Base-by-base conservation (phyloP, 1,140 invertebrate species). In the Neodiprion virginianus region DNA sequence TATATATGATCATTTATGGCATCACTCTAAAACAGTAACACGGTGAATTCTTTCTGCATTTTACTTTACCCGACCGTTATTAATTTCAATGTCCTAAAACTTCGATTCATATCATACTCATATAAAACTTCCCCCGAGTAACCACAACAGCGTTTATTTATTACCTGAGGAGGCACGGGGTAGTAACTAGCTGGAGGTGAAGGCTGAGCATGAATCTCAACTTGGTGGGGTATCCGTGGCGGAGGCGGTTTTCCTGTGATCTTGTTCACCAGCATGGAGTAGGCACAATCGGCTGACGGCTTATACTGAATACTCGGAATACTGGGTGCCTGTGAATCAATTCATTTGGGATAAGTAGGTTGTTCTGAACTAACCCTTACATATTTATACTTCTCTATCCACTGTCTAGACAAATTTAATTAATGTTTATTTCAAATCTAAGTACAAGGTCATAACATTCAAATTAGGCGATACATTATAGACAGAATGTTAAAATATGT, bases 261-360 rank as follows among this genome's bases (percentile, higher is more conserved):
- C 86, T 94, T 93, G 79, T 93, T 95, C 17, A 96, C 94, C 67
- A 96, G 88, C 90, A 95, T 93, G 12, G 94, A 95, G 85, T 96
- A 96, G 67, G 95, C 92, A 86, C 94, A 96, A 87, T 96, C 93
- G 0, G 93, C 92, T 8, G 94, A 94, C 48, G 95, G 94, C 82
- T 94, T 94, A 85, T 95, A 95, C 71, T 91, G 90, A 77, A 95
- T 93, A 78, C 89, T 92, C 48, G 93, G 92, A 79, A 93, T 92
- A 66, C 90, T 91, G 8, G 91, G 91, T 53, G 92, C 92, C 91
- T 93, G 85, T 72, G 74, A 83, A 80, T 80, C 76, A 80, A 82
- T 73, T 67, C n/a, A 76, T 69, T 72, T 71, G 7, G 4, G 53
- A 61, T 61, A 61, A 61, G 53, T 71, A 17, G 75, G 17, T n/a